These are phyloP conservation scores for Stomatorhinus ivindoensis DNA, from an alignment of 2,113 vertebrate species.

Conservation along the genomic window DNA sequence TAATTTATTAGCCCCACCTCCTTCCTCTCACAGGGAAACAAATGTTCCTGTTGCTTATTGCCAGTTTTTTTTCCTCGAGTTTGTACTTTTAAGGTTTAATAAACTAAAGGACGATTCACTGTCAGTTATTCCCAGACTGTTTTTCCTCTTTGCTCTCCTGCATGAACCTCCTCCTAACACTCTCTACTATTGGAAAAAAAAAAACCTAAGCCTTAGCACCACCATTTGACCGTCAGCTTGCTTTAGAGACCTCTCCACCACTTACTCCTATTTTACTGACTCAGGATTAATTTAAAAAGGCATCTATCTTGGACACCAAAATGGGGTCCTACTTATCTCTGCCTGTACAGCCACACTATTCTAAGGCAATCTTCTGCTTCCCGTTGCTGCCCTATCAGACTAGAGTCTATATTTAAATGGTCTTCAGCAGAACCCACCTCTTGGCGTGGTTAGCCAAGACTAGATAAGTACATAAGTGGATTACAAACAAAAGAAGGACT, in stretches of 20 bases:
- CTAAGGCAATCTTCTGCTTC: not conserved
- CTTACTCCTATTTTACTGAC: not conserved
- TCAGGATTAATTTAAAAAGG: not conserved
- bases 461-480: not conserved
- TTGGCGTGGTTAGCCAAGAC: not conserved
- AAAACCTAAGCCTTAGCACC: not conserved
- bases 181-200: not conserved
- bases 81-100: constrained; percentile 99
- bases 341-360: not conserved
- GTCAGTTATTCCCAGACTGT: constrained; percentile 46
- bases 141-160: constrained; percentile 12
- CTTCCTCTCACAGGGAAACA: constrained; percentile 78
- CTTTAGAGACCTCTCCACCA: not conserved
- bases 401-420: not conserved
- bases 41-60: constrained; percentile 92
- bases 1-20: constrained; percentile 99
- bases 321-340: not conserved
- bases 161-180: not conserved
- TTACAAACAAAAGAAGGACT: not conserved
- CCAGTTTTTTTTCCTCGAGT: constrained; percentile 85
- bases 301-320: not conserved
- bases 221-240: not conserved
- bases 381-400: not conserved
- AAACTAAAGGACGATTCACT: constrained; percentile 84
- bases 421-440: not conserved